Conservation (phyloP, 2,797 vertebrate genomes). For the Myoxocephalus aenaeus region DNA sequence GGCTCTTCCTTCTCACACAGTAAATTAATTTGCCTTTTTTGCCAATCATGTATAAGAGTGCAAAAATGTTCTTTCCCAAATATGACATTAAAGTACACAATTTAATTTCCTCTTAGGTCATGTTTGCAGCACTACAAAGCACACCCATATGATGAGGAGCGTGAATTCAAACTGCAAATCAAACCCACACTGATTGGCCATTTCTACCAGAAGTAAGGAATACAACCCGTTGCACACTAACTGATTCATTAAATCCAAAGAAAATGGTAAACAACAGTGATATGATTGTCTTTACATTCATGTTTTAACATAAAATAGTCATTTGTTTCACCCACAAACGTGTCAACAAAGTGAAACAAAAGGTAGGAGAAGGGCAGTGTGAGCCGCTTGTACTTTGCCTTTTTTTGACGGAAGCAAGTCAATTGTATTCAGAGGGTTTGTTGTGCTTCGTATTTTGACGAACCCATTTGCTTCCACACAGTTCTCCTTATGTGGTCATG, state of each 20-base stretch:
- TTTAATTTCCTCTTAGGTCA: conserved; percentile 79
- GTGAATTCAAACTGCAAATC: conserved; percentile 91
- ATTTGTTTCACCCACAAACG: background rate
- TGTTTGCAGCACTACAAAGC: conserved; percentile 95
- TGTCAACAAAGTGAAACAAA: background rate
- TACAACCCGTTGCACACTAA: background rate
- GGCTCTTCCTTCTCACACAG: conserved; percentile 94
- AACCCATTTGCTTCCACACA: background rate
- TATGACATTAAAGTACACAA: background rate
- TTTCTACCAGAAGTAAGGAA: conserved; percentile 91
- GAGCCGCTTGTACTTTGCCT: background rate
- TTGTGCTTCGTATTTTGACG: background rate
- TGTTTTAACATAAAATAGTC: background rate
- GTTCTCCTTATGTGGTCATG: background rate
- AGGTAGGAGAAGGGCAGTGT: background rate
- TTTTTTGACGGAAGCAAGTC: background rate
- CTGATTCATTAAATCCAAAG: background rate
- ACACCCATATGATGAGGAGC: conserved; percentile 89
- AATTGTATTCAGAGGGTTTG: background rate
- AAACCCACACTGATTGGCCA: conserved; percentile 88
- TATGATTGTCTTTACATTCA: conserved; percentile 5
- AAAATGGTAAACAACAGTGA: background rate
- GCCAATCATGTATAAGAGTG: background rate
- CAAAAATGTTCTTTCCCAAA: background rate
- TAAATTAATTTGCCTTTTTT: conserved; percentile 68